These are phyloP conservation scores for Anthoscopus minutus DNA, from an alignment of 2,113 vertebrate species.

Conservation along the genomic window DNA sequence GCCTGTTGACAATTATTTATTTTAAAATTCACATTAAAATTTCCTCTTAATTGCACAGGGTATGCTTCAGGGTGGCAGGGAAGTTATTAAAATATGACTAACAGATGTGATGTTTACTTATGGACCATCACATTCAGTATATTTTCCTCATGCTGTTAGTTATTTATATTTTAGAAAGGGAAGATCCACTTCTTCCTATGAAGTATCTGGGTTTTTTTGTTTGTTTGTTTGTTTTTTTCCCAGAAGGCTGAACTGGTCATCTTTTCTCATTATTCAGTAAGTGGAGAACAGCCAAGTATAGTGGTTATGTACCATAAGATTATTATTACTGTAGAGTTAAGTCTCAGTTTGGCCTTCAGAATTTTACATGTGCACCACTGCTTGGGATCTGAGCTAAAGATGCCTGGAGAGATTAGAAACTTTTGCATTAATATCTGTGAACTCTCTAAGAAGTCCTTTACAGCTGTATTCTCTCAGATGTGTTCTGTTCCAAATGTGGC, in stretches of 20 bases:
- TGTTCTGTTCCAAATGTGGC: neutral
- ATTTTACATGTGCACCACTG: neutral
- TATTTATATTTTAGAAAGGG: constrained; percentile 19
- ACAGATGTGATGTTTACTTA: constrained; percentile 49
- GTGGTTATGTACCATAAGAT: neutral
- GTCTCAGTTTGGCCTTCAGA: neutral
- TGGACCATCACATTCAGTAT: neutral
- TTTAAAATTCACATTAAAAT: neutral
- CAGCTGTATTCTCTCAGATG: neutral
- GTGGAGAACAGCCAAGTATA: neutral
- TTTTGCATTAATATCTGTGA: neutral
- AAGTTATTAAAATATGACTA: constrained; percentile 58
- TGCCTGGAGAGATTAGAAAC: neutral
- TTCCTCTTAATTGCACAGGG: constrained; percentile 46
- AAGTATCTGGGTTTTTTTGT: neutral
- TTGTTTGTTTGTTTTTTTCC: too few species aligned
- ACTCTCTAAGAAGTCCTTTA: neutral
- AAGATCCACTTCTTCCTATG: neutral
- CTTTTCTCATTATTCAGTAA: neutral
- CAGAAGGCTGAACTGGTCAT: neutral
- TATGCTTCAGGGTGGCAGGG: constrained; percentile 22
- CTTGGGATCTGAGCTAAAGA: neutral
- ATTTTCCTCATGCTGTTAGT: constrained; percentile 30
- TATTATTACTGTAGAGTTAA: neutral
- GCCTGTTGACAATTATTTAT: constrained; percentile 19